phyloP scores from a whole-genome alignment of 2,797 vertebrate genomes.

The Hippoglossus hippoglossus region DNA sequence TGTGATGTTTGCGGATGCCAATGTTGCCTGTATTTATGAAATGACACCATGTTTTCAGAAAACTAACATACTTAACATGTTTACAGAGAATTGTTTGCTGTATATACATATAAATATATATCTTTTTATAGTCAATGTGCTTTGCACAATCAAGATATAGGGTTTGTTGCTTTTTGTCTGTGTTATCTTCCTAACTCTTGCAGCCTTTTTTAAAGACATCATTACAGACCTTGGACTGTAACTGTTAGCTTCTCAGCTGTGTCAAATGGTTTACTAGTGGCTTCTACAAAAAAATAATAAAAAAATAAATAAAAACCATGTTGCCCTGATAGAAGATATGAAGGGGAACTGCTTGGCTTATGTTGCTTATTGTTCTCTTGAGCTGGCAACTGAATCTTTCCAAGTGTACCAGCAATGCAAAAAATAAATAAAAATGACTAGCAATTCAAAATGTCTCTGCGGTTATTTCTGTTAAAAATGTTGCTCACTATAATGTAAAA shows the following conservation, averaged over 20 bases:
- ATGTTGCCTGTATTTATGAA: slow-evolving; percentile 97
- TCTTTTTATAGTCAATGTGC: slow-evolving; percentile 95
- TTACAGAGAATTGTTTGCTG: slow-evolving; percentile 98
- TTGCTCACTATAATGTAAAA: background rate
- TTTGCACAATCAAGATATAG: slow-evolving; percentile 91
- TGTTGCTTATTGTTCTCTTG: slow-evolving; percentile 87
- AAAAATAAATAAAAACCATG: slow-evolving; percentile 56
- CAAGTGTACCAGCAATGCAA: slow-evolving; percentile 90
- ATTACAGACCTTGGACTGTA: slow-evolving; percentile 90
- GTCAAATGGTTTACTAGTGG: slow-evolving; percentile 92
- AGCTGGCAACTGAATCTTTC: slow-evolving; percentile 87
- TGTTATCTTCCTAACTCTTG: slow-evolving; percentile 91
- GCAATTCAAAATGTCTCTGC: slow-evolving; percentile 65
- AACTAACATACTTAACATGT: slow-evolving; percentile 97
- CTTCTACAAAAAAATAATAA: slow-evolving; percentile 73
- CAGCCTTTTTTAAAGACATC: slow-evolving; percentile 86
- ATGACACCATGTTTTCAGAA: slow-evolving; percentile 93
- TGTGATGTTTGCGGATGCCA: slow-evolving; percentile 94
- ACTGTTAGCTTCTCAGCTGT: slow-evolving; percentile 91
- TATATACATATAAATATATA: slow-evolving; percentile 92
- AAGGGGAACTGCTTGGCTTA: slow-evolving; percentile 85
- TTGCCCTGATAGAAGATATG: slow-evolving; percentile 79
- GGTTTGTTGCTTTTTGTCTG: slow-evolving; percentile 88
- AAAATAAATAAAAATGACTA: slow-evolving; percentile 84
- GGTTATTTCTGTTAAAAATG: slow-evolving; percentile 1